Base-by-base conservation (phyloP, 92 coral and sea anemone genomes). In the Porites evermanni region DNA sequence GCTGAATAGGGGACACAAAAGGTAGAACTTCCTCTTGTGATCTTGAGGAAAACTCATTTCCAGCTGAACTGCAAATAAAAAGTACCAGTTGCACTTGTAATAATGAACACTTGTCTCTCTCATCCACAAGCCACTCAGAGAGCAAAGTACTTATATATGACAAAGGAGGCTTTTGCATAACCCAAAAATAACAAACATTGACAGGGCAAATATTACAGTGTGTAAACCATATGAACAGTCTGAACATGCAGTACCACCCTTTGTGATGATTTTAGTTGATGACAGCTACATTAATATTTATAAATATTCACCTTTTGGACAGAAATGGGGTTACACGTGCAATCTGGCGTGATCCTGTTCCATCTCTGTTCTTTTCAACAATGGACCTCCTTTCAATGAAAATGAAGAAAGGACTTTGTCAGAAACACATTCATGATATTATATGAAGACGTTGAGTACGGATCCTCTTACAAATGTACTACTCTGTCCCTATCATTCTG, bases 311-410 rank as follows among this genome's bases (percentile, higher is more conserved):
- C 78, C 60, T 72, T 74, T 70, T 82, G 72, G 86, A 60, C 16
- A 72, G 21, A 72, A 82, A 82, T 32, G 86, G 86, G 72, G 86
- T 71, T 13, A 82, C 72, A 20, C 79, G 86, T 12, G 86, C 86
- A 82, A 82, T 72, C 67, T 82, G 86, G 23, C 86, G 79, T 32
- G 7, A 52, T 14, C 71, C 86, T 72, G 63, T 14, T 63, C 50
- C 86, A 14, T 82, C 79, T 14, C 59, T 44, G 8, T n/a, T 47
- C 56, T 59, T 58, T 19, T 61, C 79, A 20, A 26, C 75, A 53
- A 20, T 11, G 16, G 18, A 50, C 52, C 20, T 19, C 54, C 85
- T 80, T 53, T 80, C 9, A 51, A 68, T 53, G 6, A 69, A n/a
- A 53, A 67, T 7, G 26, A 12, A 21, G 17, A 54, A 1, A 7